phyloP scores from a whole-genome alignment of 1,140 invertebrate species.

The Plectus sambesii region DNA sequence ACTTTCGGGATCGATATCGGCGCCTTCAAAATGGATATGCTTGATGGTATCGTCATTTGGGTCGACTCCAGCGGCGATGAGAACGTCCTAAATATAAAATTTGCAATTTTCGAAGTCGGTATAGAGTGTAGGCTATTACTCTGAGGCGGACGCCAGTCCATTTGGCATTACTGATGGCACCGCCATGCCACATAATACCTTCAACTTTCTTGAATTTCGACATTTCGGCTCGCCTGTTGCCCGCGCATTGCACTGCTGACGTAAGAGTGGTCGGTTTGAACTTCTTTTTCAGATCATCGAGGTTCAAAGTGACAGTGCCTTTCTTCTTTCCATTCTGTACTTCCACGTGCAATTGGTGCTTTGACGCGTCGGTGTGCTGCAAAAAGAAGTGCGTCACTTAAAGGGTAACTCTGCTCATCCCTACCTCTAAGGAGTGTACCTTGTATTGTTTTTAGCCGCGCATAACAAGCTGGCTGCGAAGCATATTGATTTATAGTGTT shows the following conservation, averaged over 20 bases:
- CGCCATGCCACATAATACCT: constrained; percentile 76
- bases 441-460: too few species aligned
- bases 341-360: constrained; percentile 60
- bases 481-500: too few species aligned
- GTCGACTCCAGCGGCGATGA: constrained; percentile 38
- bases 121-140: constrained; percentile 50
- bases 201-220: constrained; percentile 64
- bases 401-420: too few species aligned
- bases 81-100: constrained; percentile 41
- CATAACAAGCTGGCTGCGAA: too few species aligned
- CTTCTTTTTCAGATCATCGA: constrained; percentile 59
- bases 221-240: constrained; percentile 88
- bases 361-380: too few species aligned
- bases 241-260: constrained; percentile 84
- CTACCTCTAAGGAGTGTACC: too few species aligned
- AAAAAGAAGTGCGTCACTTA: too few species aligned
- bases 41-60: constrained; percentile 50
- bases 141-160: constrained; percentile 73
- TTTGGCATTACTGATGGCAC: constrained; percentile 80
- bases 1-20: constrained; percentile 37
- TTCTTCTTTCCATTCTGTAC: constrained; percentile 50
- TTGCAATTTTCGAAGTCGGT: too few species aligned
- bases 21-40: constrained; percentile 56
- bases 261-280: constrained; percentile 64
- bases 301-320: constrained; percentile 36